These are phyloP conservation scores for Gnathonemus echidnorhynchus DNA, from an alignment of 2,113 vertebrate species.

Conservation along the genomic window DNA sequence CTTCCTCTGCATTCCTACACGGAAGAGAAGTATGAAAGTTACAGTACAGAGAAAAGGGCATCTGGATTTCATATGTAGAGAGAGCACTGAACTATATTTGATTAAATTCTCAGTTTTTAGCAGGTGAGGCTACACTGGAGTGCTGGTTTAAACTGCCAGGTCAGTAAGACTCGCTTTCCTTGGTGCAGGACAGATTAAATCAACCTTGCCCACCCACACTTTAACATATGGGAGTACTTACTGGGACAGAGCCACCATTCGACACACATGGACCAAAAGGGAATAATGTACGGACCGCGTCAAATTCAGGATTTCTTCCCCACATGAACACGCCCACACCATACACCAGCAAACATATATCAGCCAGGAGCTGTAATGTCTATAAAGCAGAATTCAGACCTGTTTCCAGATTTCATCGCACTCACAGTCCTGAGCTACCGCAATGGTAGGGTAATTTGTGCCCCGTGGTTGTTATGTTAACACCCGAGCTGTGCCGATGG, in stretches of 20 bases:
- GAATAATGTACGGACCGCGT: slow-evolving; percentile 1
- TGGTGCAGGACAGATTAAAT: slow-evolving; percentile 36
- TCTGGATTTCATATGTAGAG: not conserved
- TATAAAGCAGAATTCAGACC: not conserved
- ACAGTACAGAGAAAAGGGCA: not conserved
- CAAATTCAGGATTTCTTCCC: slow-evolving; percentile 15
- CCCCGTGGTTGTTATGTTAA: not conserved
- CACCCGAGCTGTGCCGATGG: not conserved
- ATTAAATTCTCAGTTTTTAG: not conserved
- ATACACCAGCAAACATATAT: not conserved
- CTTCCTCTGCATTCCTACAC: not conserved
- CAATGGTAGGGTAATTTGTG: not conserved
- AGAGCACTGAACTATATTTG: not conserved
- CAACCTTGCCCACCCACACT: slow-evolving; percentile 40
- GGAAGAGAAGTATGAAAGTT: not conserved
- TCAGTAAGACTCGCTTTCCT: slow-evolving; percentile 29
- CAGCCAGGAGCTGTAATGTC: not conserved
- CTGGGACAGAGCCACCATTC: slow-evolving; percentile 20
- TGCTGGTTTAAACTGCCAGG: slow-evolving; percentile 16
- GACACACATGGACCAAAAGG: slow-evolving; percentile 18
- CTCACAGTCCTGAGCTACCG: not conserved
- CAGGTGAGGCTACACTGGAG: slow-evolving; percentile 23
- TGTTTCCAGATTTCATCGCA: not conserved
- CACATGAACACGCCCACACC: not conserved
- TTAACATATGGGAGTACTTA: slow-evolving; percentile 44